Evolutionary conservation across 2,888 invertebrate genomes (phyloP).

Genomic region (Hipparchia semele): DNA sequence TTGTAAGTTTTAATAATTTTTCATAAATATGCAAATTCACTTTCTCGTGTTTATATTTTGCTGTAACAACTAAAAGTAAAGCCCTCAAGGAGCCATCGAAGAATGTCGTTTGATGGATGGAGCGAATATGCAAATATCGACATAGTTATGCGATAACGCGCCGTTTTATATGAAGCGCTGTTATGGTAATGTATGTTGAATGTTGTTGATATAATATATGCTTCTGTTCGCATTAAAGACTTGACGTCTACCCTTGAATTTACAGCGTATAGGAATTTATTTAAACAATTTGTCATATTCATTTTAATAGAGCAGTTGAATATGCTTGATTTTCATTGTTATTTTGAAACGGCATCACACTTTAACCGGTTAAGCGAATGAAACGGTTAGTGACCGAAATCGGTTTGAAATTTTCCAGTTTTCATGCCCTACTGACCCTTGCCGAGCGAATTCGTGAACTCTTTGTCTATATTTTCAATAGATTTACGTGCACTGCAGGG

Average conservation of each 20-base stretch:
- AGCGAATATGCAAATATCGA: slow-evolving; percentile 32
- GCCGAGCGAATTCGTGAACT: background rate
- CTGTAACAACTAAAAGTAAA: slow-evolving; percentile 26
- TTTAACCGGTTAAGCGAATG: too few relatives aligned
- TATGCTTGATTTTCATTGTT: too few relatives aligned
- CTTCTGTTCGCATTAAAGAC: background rate
- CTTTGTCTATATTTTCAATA: slow-evolving; percentile 2
- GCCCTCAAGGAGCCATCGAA: slow-evolving; percentile 19
- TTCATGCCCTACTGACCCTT: background rate
- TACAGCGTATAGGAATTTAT: background rate
- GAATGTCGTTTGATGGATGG: slow-evolving; percentile 25
- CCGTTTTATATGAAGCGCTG: slow-evolving; percentile 23
- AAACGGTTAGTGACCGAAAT: too few relatives aligned
- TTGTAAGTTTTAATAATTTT: slow-evolving; percentile 5
- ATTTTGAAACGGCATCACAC: too few relatives aligned
- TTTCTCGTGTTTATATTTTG: slow-evolving; percentile 10
- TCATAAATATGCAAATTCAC: slow-evolving; percentile 17
- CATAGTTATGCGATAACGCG: slow-evolving; percentile 30
- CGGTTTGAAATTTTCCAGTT: too few relatives aligned
- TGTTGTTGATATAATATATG: slow-evolving; percentile 5
- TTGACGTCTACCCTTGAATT: slow-evolving; percentile 8
- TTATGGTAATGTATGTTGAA: slow-evolving; percentile 27
- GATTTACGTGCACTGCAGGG: slow-evolving; percentile 16
- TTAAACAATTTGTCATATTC: background rate
- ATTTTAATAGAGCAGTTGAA: too few relatives aligned